Base-by-base conservation (phyloP, 2,888 invertebrate genomes). In the Nebria salina region DNA sequence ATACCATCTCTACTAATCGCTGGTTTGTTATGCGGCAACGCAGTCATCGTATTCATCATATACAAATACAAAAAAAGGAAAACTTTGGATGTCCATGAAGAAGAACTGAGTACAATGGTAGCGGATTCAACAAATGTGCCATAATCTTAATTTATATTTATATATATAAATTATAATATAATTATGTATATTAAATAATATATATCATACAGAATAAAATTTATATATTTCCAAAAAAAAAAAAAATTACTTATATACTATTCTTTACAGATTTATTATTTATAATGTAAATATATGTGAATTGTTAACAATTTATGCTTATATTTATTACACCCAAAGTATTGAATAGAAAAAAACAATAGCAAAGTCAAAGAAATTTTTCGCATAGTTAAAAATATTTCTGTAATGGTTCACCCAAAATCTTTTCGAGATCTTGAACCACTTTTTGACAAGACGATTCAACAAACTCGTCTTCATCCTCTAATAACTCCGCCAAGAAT, bases 401-500 rank as follows among this genome's bases (percentile, higher is more conserved):
- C 87, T 97, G 96, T 43, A 98, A 90, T 0, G 97, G 95, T 90
- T 98, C 97, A 3, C 97, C 97, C 0, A 98, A 90, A 85, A 96
- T 94, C 82, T 93, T 92, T 87, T 98, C 98, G 84, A 98, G 91
- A 84, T 96, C 95, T 83, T 94, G 93, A 3, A 98, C 93, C 2
- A 96, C 94, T 83, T 92, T 92, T 85, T 95, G 95, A 1, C 96
- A 95, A 70, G 92, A 92, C 68, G 92, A 91, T 87, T 97, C 97
- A 64, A 97, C 97, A 54, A 91, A 91, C 83, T 94, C 93, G 83
- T 95, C 95, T 83, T 96, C 96, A 86, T 97, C 98, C 90, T 98
- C 98, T 84, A 98, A 91, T 15, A 98, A 90, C 87, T 98, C 98
- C 0, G 97, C 96, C 64, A 98, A 90, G 91, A 98, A 98, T 0